phyloP scores from a whole-genome alignment of 2,888 invertebrate species.

The Spodoptera littoralis region DNA sequence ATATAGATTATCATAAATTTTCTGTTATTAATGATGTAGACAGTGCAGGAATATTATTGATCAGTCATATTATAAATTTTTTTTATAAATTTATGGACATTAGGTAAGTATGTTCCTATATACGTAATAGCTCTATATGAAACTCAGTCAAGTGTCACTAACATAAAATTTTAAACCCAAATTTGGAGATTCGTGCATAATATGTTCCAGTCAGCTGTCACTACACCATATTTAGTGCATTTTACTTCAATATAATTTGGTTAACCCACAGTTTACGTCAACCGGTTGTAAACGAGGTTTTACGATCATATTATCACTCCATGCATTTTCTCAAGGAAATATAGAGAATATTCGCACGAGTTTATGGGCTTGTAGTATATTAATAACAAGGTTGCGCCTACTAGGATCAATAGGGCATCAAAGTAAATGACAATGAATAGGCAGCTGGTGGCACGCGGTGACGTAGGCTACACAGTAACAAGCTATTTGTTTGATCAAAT shows the following conservation, averaged over 20 bases:
- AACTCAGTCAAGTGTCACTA: constrained; percentile 13
- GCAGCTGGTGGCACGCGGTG: constrained; percentile 56
- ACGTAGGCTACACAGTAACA: constrained; percentile 48
- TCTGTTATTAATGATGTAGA: too few relatives aligned
- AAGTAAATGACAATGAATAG: constrained; percentile 81
- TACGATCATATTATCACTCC: constrained; percentile 9
- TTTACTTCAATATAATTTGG: constrained; percentile 11
- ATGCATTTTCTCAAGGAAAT: constrained; percentile 49
- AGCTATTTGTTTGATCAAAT: constrained; percentile 61
- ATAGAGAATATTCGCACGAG: constrained; percentile 45
- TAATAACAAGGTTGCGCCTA: constrained; percentile 65
- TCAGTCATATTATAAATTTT: too few relatives aligned
- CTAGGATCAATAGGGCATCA: constrained; percentile 78
- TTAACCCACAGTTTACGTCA: constrained; percentile 8
- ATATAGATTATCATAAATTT: too few relatives aligned
- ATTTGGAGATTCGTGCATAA: constrained; percentile 12
- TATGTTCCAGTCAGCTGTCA: constrained; percentile 10
- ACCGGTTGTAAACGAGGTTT: constrained; percentile 15
- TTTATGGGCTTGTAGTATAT: constrained; percentile 65
- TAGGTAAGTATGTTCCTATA: too few relatives aligned
- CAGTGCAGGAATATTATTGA: too few relatives aligned
- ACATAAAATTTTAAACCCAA: not conserved
- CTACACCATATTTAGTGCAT: constrained; percentile 9
- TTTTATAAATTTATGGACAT: too few relatives aligned
- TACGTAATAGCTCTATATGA: constrained; percentile 4